Evolutionary conservation across 2,888 invertebrate genomes (phyloP).

Genomic region (Brachypalpus laphriformis): DNA sequence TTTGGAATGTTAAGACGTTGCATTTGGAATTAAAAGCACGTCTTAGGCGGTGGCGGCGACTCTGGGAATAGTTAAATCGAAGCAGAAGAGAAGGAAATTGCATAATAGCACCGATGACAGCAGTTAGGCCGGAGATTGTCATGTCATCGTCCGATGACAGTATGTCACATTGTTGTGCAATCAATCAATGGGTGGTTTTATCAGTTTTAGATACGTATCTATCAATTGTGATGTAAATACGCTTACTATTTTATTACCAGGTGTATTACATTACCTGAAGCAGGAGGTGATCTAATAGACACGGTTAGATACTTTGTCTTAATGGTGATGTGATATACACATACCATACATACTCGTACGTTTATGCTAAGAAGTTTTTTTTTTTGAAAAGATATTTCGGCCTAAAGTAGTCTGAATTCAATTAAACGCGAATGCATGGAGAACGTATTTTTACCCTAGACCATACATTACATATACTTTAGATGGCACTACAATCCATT

Average conservation of each 20-base stretch:
- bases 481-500: too few relatives aligned
- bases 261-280: not conserved
- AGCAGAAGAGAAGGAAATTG: slow-evolving; percentile 3
- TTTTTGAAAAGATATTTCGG: too few relatives aligned
- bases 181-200: slow-evolving; percentile 34
- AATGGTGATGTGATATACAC: not conserved
- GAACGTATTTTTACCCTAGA: too few relatives aligned
- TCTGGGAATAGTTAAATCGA: not conserved
- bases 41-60: slow-evolving; percentile 16
- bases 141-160: slow-evolving; percentile 4
- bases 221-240: slow-evolving; percentile 17
- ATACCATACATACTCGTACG: too few relatives aligned
- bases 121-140: slow-evolving; percentile 5
- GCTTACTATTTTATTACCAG: not conserved
- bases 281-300: not conserved
- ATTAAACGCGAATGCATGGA: too few relatives aligned
- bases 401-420: too few relatives aligned
- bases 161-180: slow-evolving; percentile 41
- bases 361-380: too few relatives aligned
- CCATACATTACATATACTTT: too few relatives aligned
- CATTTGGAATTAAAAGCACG: slow-evolving; percentile 59
- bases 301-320: not conserved
- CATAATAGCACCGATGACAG: slow-evolving; percentile 33
- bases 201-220: slow-evolving; percentile 10
- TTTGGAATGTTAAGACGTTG: slow-evolving; percentile 13